Base-by-base conservation (phyloP, 2,797 vertebrate genomes). In the Anabas testudineus region DNA sequence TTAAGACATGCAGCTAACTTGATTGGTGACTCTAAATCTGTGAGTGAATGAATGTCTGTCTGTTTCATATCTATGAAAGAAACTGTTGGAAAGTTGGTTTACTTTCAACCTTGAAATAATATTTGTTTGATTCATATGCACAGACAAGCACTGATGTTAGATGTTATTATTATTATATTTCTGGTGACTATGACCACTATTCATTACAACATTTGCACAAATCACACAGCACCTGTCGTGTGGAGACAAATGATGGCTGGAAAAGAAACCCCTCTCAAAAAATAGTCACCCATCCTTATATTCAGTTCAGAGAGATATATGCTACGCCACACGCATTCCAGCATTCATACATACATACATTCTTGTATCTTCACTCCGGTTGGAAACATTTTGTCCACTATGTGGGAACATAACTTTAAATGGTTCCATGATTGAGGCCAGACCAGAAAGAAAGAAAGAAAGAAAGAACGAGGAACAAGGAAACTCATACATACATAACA, bases 221-320 rank as follows among this genome's bases (percentile, higher is more conserved):
- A 6, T 36, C 34, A 13, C 12, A 13, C 36, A 37, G 37, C 13
- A 13, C 14, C 36, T 37, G 36, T 36, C 54, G 43, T 26, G 13
- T 36, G 14, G 4, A 46, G 57, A 73, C 47, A 47, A 22, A 43
- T 45, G 30, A 19, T 32, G 43, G 3, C 9, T 57, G 22, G 47
- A 54, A 59, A 65, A 56, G 60, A 34, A 16, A n/a, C n/a, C n/a
- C n/a, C n/a, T n/a, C 26, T 26, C 26, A 28, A 77, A 57, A 67
- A 67, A 72, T 53, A 63, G 41, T 64, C 46, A 78, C 46, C 74
- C 67, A 56, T 56, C 39, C 47, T 41, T 71, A 57, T 51, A 42
- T 74, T 78, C 55, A 79, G 65, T 76, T 73, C 76, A 81, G 69
- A 79, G 66, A 82, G 76, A 81, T 70, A 81, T 70, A 67, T 73